A percentile compares a stretch with the other conserved stretches of the same genome.
Conservation (phyloP, 2,113 vertebrate species). For the Phasianus colchicus region DNA sequence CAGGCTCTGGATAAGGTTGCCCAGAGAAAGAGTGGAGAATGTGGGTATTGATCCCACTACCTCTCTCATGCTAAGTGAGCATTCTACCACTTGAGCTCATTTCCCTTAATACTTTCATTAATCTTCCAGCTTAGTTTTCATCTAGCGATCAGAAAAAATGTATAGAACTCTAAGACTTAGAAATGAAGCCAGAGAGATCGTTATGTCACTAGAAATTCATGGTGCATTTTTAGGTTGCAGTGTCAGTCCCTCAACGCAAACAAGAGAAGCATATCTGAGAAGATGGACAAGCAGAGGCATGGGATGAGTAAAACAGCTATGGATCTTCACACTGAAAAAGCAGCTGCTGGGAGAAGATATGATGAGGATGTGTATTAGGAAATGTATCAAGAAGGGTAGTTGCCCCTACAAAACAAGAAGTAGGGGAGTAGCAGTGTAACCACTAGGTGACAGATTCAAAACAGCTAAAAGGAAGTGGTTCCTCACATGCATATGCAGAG, state of each 20-base stretch:
- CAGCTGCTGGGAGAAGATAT: background rate
- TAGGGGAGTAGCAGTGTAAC: constrained; percentile 14
- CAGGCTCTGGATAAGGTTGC: too few species aligned
- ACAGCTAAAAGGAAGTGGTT: constrained; percentile 60
- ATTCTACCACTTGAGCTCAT: too few species aligned
- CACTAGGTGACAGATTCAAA: constrained; percentile 55
- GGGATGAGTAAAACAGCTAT: background rate
- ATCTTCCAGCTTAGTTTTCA: background rate
- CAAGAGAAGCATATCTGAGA: background rate
- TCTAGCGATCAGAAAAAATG: background rate
- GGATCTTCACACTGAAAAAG: constrained; percentile 3
- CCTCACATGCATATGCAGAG: background rate
- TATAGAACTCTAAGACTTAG: background rate
- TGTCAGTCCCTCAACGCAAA: background rate
- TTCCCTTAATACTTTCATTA: background rate
- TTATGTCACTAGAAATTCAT: background rate
- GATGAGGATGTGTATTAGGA: constrained; percentile 38
- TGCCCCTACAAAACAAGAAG: constrained; percentile 40
- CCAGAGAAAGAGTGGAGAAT: too few species aligned
- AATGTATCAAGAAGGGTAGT: background rate
- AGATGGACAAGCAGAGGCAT: background rate
- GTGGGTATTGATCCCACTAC: too few species aligned
- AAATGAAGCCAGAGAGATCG: background rate
- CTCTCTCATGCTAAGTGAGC: too few species aligned
- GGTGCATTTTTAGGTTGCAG: background rate